A percentile compares a stretch with the other conserved stretches of the same genome.
These are phyloP conservation scores for Lineus longissimus DNA, from an alignment of 1,140 invertebrate genomes.

Conservation along the genomic window DNA sequence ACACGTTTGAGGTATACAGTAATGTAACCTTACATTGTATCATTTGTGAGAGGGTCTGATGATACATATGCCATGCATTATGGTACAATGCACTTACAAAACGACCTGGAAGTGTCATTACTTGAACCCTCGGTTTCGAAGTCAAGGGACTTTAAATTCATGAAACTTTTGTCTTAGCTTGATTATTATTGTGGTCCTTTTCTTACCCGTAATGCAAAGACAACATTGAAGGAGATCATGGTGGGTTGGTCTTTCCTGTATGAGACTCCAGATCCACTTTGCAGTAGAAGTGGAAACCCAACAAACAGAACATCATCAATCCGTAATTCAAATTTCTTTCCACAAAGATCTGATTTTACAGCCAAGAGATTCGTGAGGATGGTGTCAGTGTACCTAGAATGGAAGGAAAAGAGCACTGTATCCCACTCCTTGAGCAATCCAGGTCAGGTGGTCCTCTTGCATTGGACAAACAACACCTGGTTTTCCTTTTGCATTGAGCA, in stretches of 20 bases:
- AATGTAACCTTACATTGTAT: no score
- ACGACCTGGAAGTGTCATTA: no score
- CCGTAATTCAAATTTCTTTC: conserved; percentile 73
- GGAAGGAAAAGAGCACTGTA: conserved; percentile 16
- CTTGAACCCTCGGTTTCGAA: no score
- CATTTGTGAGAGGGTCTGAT: no score
- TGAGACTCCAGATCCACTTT: conserved; percentile 11
- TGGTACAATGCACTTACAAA: no score
- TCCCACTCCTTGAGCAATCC: neutral
- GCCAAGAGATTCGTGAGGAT: conserved; percentile 87
- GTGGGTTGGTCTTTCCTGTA: conserved; percentile 52
- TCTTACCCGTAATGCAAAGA: conserved; percentile 76
- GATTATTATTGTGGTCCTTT: no score
- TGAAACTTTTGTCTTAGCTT: no score
- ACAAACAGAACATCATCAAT: conserved; percentile 93
- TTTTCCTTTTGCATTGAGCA: neutral
- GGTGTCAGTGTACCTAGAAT: conserved; percentile 39
- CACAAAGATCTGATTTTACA: conserved; percentile 77
- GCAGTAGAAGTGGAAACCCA: conserved; percentile 79
- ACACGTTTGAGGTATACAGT: no score
- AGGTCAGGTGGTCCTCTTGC: neutral
- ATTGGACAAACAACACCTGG: neutral
- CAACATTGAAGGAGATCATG: conserved; percentile 83
- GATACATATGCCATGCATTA: no score
- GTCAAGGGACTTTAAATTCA: no score